Base-by-base conservation (phyloP, 2,888 invertebrate species). In the Lasioglossum leucozonium region DNA sequence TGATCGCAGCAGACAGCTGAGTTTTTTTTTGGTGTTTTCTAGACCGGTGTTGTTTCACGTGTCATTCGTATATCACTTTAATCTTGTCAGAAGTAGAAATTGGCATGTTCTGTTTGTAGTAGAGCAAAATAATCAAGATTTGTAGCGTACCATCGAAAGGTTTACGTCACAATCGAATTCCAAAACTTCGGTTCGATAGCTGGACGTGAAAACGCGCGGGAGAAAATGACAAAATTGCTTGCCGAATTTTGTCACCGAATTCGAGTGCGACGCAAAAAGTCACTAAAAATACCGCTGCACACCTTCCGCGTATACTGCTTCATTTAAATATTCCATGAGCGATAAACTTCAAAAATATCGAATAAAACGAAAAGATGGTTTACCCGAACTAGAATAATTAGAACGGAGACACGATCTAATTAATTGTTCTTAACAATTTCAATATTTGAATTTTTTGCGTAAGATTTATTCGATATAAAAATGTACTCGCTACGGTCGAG, bases 101-200 rank as follows among this genome's bases (percentile, higher is more conserved):
- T 79, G 58, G n/a, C 76, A 8, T 30, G n/a, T 2, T 40, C n/a
- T 77, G 44, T 71, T 78, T 58, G 26, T 78, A 58, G 71, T 77
- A 37, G 58, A 77, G 11, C 44, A 26, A 30, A 58, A 58, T 71
- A 44, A 81, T 62, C 80, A 58, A 71, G 22, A 77, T 77, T 77
- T 71, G 34, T 71, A 62, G 13, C 62, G 18, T 2, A 30, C 30
- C 18, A 30, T 18, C 62, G 30, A 62, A 62, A 30, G 18, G 62
- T 62, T 30, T 16, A 6, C 62, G 30, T 62, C 30, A 62, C 62
- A 30, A 62, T 62, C 30, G 30, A 62, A 62, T 62, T 30, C 18
- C 30, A 18, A 62, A 62, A 62, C 62, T 26, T 58, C 58, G 26
- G 26, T 26, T 16, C 58, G 58, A 16, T 58, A 5, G 0, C 58